A percentile compares a stretch with the other conserved stretches of the same genome.
Conservation (phyloP, 2,113 vertebrate species). For the Prietella phreatophila region DNA sequence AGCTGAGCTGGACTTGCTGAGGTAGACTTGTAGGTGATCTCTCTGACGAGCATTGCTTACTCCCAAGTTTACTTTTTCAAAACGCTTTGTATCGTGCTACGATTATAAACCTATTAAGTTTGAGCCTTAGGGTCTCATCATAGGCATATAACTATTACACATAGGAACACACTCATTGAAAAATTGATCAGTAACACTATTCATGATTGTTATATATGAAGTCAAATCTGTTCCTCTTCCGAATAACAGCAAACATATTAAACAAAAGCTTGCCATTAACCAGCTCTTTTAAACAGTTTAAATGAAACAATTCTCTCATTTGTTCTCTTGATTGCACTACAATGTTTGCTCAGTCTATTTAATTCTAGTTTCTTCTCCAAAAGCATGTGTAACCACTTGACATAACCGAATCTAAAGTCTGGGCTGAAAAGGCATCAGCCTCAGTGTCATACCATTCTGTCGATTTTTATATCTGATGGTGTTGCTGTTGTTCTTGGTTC, state of each 20-base stretch:
- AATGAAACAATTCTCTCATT: not conserved
- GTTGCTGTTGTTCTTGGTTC: not conserved
- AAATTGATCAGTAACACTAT: not conserved
- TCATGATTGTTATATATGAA: not conserved
- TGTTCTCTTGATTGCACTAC: not conserved
- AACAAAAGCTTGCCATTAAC: not conserved
- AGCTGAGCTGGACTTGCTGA: slow-evolving; percentile 80
- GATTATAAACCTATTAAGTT: not conserved
- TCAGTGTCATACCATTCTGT: not conserved
- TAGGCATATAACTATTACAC: not conserved
- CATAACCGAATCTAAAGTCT: not conserved
- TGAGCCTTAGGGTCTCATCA: not conserved
- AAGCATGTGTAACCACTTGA: not conserved
- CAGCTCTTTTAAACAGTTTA: not conserved
- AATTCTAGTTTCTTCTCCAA: too few species aligned
- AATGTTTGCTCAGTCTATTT: not conserved
- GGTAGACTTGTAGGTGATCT: slow-evolving; percentile 60
- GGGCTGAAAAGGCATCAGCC: not conserved
- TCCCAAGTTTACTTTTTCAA: not conserved
- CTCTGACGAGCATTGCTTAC: not conserved
- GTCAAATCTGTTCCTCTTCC: not conserved
- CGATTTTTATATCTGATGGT: not conserved
- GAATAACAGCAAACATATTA: not conserved
- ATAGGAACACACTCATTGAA: not conserved
- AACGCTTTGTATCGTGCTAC: not conserved